phyloP scores from a whole-genome alignment of 1,140 invertebrate species.

The Oreohelix idahoensis region DNA sequence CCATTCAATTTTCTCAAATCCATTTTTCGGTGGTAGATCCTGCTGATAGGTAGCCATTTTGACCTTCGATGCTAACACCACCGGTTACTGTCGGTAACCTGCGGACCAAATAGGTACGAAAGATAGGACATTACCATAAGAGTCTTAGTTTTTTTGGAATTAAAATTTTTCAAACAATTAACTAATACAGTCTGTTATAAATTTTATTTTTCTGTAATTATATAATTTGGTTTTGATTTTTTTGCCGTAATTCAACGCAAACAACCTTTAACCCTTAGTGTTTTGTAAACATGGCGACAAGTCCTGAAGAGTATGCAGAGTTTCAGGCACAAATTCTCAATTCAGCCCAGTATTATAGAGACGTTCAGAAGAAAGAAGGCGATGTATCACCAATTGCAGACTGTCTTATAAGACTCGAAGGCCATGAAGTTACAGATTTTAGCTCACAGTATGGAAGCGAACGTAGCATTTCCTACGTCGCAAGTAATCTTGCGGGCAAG shows the following conservation, averaged over 20 bases:
- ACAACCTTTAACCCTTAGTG: neutral
- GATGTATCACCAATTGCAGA: constrained; percentile 13
- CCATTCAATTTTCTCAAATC: constrained; percentile 84
- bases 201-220: no score
- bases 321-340: constrained; percentile 20
- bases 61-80: constrained; percentile 44
- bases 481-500: constrained; percentile 86
- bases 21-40: constrained; percentile 89
- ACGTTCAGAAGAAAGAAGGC: constrained; percentile 9
- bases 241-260: neutral
- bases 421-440: constrained; percentile 81
- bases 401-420: constrained; percentile 32
- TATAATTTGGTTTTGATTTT: no score
- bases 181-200: no score
- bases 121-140: neutral
- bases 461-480: constrained; percentile 89
- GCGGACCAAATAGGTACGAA: neutral
- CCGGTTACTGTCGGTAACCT: neutral
- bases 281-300: constrained; percentile 20
- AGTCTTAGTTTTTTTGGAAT: no score
- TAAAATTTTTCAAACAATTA: no score
- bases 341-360: constrained; percentile 7
- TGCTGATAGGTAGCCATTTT: constrained; percentile 74
- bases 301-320: constrained; percentile 2
- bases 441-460: constrained; percentile 92